phyloP scores from a whole-genome alignment of 2,113 vertebrate species.

The Lanius ludovicianus region DNA sequence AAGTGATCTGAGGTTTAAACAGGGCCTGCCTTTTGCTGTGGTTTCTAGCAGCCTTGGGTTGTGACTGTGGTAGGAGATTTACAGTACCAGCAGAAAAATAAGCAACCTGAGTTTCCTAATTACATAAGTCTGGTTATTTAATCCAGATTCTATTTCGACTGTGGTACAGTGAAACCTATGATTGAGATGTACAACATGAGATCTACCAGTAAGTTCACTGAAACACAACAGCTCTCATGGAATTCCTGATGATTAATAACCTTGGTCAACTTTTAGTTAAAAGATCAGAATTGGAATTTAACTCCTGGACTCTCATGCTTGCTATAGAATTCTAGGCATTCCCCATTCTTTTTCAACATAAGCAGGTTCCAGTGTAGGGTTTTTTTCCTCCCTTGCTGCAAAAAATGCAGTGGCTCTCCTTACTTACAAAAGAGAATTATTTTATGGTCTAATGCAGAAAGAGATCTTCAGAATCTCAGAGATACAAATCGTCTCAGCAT shows the following conservation, averaged over 20 bases:
- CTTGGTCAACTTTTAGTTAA: neutral
- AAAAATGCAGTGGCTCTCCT: neutral
- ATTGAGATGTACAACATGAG: neutral
- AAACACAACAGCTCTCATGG: neutral
- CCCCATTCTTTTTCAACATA: neutral
- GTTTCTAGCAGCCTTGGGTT: neutral
- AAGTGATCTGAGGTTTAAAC: neutral
- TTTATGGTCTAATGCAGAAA: neutral
- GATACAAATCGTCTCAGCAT: neutral
- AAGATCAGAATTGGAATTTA: neutral
- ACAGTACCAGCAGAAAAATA: neutral
- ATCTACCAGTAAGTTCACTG: neutral
- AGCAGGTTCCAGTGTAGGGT: accelerated
- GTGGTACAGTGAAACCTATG: neutral
- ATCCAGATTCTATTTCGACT: neutral
- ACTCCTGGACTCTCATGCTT: neutral
- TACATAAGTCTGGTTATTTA: neutral
- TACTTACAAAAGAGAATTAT: neutral
- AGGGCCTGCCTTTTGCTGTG: neutral
- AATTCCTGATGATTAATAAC: neutral
- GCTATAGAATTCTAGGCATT: neutral
- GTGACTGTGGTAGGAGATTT: neutral
- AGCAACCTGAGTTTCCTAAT: neutral
- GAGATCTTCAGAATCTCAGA: neutral
- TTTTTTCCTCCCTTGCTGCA: neutral